Evolutionary conservation across 2,888 invertebrate species (phyloP), one percentile per base, ranked within the genome.

Genomic region (Mystacides longicornis): DNA sequence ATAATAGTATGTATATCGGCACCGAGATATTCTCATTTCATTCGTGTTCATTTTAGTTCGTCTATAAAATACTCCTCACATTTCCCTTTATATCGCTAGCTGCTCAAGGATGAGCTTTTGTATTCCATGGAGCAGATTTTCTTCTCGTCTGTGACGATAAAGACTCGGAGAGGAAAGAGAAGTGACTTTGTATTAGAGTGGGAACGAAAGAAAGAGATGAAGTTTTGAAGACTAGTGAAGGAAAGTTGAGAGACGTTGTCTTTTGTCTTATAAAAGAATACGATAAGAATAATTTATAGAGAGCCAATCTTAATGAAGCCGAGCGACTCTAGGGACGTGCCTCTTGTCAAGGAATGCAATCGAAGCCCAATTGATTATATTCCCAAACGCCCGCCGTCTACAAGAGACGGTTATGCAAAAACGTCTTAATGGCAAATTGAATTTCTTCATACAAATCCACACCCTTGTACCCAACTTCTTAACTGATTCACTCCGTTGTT

Each of bases 201-300:
- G 31, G 45, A 45, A 23, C 19, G 45, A 20, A n/a, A 22, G 51
- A 4, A 31, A 16, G 16, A 49, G 23, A 49, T 16, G 54, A 56
- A 60, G 60, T 59, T 60, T 59, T 60, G 58, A 59, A 60, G 60
- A 56, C 60, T 51, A 51, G 58, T 60, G 60, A 60, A 60, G 60
- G 60, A 60, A 59, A 60, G 60, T 59, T 60, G 60, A 60, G 55
- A 60, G 60, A 55, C 58, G 58, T 57, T 60, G 60, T 60, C 60
- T 58, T 60, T 60, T 60, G 60, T 60, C 54, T 60, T 55, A 59
- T 58, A 60, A n/a, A 60, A 60, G 60, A 60, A 60, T 60, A 58
- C 60, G 60, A 60, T 60, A 60, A 60, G 60, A 60, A 60, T 60
- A 60, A 60, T 60, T 60, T 60, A 60, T 59, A 60, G 60, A 57